phyloP scores from a whole-genome alignment of 2,797 vertebrate species.

The Pampus argenteus region DNA sequence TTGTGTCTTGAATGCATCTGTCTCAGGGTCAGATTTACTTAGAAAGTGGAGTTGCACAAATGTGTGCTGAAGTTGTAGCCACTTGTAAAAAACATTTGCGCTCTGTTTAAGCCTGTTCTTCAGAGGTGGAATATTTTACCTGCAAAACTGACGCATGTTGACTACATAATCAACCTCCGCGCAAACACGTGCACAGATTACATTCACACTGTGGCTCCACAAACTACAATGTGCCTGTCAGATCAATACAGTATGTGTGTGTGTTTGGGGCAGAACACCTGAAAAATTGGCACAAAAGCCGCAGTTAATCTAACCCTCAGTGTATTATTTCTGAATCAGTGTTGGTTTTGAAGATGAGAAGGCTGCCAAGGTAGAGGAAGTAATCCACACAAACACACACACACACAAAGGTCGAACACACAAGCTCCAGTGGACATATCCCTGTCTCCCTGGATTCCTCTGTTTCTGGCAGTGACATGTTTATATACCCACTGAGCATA shows the following conservation, averaged over 20 bases:
- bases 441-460: slow-evolving; percentile 48
- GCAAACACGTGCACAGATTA: too few relatives aligned
- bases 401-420: slow-evolving; percentile 53
- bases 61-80: too few relatives aligned
- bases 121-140: background rate
- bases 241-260: too few relatives aligned
- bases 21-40: too few relatives aligned
- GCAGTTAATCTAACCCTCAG: background rate
- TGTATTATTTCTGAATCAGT: slow-evolving; percentile 36
- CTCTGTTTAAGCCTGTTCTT: too few relatives aligned
- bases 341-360: slow-evolving; percentile 21
- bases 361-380: background rate
- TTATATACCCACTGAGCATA: slow-evolving; percentile 59
- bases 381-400: slow-evolving; percentile 1
- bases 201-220: too few relatives aligned
- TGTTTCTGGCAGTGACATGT: slow-evolving; percentile 58
- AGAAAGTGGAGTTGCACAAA: background rate
- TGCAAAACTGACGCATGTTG: background rate
- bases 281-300: background rate
- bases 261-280: too few relatives aligned
- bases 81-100: too few relatives aligned
- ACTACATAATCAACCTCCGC: too few relatives aligned
- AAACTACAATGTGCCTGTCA: too few relatives aligned
- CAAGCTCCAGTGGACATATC: slow-evolving; percentile 62
- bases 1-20: background rate